A percentile compares a stretch with the other conserved stretches of the same genome.
Evolutionary conservation across 2,113 vertebrate species (phyloP).

Genomic region (Gobio gobio): DNA sequence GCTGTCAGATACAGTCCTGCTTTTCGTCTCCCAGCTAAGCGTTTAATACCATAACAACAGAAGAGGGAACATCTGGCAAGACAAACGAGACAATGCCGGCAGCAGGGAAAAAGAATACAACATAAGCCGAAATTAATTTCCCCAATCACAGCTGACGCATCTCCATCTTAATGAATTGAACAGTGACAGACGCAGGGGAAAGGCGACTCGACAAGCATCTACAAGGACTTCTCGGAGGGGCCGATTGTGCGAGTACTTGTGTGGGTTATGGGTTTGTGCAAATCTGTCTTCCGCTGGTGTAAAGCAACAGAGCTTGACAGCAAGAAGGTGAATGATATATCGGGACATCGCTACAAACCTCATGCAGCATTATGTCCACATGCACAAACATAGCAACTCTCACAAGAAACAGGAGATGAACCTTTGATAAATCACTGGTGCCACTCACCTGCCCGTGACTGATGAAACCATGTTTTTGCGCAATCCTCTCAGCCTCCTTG

Average conservation of each 20-base stretch:
- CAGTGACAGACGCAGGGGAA: not conserved
- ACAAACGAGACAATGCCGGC: constrained; percentile 28
- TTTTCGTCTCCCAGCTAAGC: constrained; percentile 22
- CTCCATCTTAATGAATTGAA: constrained; percentile 42
- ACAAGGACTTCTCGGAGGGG: not conserved
- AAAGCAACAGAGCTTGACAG: constrained; percentile 16
- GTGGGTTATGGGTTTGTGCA: constrained; percentile 10
- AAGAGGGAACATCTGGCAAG: constrained; percentile 40
- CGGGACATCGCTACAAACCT: not conserved
- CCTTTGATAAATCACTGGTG: constrained; percentile 16
- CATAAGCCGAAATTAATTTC: constrained; percentile 50
- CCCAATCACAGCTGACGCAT: constrained; percentile 28
- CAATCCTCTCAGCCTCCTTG: constrained; percentile 82
- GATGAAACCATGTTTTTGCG: constrained; percentile 89
- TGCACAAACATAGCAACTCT: constrained; percentile 9
- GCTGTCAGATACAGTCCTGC: constrained; percentile 34
- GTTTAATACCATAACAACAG: constrained; percentile 44
- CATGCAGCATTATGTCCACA: constrained; percentile 23
- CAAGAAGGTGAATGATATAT: constrained; percentile 16
- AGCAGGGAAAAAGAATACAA: constrained; percentile 10
- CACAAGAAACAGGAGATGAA: not conserved
- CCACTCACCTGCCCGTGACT: constrained; percentile 87
- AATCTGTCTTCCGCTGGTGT: not conserved
- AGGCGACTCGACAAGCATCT: not conserved
- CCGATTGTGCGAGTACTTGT: not conserved